Conservation (phyloP, 1,140 invertebrate genomes). For the Lepidurus arcticus region DNA sequence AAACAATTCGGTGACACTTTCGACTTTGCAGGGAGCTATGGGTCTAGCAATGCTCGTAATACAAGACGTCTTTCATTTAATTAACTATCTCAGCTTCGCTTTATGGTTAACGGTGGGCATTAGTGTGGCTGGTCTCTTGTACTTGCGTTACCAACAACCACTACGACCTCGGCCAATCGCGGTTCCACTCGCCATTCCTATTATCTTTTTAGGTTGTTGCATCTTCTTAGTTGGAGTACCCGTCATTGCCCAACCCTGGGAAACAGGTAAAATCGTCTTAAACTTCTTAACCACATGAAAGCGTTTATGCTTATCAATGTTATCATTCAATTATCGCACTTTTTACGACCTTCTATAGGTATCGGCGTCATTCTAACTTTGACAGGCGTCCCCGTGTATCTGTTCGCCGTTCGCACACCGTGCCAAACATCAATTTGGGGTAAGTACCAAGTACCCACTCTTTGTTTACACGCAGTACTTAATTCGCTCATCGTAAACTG, state of each 20-base stretch:
- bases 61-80: conserved; percentile 63
- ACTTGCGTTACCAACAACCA: conserved; percentile 64
- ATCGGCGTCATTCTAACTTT: conserved; percentile 46
- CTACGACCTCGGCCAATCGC: conserved; percentile 71
- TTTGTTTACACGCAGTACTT: conserved; percentile 31
- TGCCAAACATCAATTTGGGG: background rate
- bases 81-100: conserved; percentile 73
- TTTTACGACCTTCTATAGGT: conserved; percentile 36
- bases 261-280: conserved; percentile 40
- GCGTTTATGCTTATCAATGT: background rate
- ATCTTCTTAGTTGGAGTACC: conserved; percentile 52
- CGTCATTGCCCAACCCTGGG: conserved; percentile 45
- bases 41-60: conserved; percentile 65
- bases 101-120: conserved; percentile 71
- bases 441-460: background rate
- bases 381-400: conserved; percentile 52
- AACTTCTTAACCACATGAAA: background rate
- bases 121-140: conserved; percentile 70
- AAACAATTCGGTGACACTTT: background rate
- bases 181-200: conserved; percentile 57
- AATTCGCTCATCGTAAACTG: background rate
- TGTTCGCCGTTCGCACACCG: conserved; percentile 42
- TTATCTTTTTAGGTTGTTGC: conserved; percentile 51
- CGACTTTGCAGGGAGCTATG: conserved; percentile 57
- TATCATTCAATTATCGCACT: background rate